These are phyloP conservation scores for Tapirus terrestris DNA, from an alignment of 2,113 vertebrate genomes.

Conservation along the genomic window DNA sequence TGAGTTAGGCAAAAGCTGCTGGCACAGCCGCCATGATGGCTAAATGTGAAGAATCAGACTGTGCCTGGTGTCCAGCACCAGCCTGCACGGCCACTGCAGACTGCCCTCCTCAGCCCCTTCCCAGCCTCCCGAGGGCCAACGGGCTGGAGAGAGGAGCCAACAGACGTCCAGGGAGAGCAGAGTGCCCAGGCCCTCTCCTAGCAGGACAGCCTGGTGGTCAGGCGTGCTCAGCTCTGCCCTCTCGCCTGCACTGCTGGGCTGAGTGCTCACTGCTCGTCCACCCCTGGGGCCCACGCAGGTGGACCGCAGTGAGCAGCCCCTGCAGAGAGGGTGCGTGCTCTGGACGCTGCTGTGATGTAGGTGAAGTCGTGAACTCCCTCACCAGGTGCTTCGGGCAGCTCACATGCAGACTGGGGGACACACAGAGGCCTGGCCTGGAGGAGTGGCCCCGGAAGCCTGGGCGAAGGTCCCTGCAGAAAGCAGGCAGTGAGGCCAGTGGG, in stretches of 20 bases:
- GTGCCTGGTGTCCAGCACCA: not conserved
- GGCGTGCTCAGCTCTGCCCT: not conserved
- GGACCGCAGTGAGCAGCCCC: accelerated
- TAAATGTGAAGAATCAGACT: accelerated
- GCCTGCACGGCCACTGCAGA: accelerated
- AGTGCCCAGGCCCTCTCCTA: too few relatives aligned
- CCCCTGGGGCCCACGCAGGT: accelerated
- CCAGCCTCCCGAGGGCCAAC: accelerated
- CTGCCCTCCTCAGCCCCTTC: not conserved
- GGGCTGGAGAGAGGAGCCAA: not conserved
- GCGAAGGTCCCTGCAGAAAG: not conserved
- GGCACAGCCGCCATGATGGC: accelerated
- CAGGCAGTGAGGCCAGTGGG: accelerated
- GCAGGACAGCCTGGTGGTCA: not conserved
- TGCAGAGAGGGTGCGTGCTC: accelerated
- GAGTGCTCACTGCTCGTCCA: accelerated
- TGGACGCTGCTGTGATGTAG: accelerated
- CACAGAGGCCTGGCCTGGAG: not conserved
- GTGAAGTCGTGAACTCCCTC: accelerated
- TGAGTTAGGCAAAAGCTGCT: not conserved
- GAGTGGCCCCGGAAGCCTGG: not conserved
- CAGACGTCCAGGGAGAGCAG: too few relatives aligned
- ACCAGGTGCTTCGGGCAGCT: not conserved
- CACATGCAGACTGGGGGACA: not conserved
- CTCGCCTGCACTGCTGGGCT: not conserved